Evolutionary conservation across 2,113 vertebrate species (phyloP), one percentile per base, ranked within the genome.

Genomic region (Aptenodytes forsteri): DNA sequence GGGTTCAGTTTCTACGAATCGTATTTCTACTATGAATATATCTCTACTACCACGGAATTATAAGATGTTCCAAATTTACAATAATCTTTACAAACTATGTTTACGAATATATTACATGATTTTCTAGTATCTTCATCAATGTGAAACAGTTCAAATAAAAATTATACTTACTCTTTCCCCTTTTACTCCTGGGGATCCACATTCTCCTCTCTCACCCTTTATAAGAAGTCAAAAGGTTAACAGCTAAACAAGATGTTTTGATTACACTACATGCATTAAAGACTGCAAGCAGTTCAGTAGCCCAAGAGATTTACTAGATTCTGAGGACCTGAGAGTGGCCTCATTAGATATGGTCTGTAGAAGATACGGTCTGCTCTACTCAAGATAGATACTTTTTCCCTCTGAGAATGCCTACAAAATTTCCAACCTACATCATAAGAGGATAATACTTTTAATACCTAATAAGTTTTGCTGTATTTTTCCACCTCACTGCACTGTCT

Each of bases 141-240:
- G 5, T 34, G 23, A 79, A 89, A 52, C 11, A 30, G 12, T 65
- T 83, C 3, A 61, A 96, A 89, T 75, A 78, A 94, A 90, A 58
- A 58, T 29, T 44, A 61, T 75, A 67, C 98, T 93, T 99, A 99
- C 99, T 87, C 65, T 96, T 93, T 98, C 98, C 81, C 99, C 99
- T 97, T 99, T 99, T 86, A 95, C 93, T 90, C 99, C 99, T 25
- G 98, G 98, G 67, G 98, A 90, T 22, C 99, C 99, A 95, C 99
- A 99, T 89, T 99, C 98, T 97, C 99, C 99, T 95, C 93, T 97
- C 91, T 98, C 98, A 47, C 99, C 99, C 99, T 99, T 85, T 81
- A 97, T 94, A 64, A 97, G 40, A 93, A 97, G 90, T 72, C 32
- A 64, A 38, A 64, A 85, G 32, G 75, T 55, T 83, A 94, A 52